These are phyloP conservation scores for Sylvilagus bachmani DNA, from an alignment of 2,113 vertebrate genomes.

Conservation along the genomic window DNA sequence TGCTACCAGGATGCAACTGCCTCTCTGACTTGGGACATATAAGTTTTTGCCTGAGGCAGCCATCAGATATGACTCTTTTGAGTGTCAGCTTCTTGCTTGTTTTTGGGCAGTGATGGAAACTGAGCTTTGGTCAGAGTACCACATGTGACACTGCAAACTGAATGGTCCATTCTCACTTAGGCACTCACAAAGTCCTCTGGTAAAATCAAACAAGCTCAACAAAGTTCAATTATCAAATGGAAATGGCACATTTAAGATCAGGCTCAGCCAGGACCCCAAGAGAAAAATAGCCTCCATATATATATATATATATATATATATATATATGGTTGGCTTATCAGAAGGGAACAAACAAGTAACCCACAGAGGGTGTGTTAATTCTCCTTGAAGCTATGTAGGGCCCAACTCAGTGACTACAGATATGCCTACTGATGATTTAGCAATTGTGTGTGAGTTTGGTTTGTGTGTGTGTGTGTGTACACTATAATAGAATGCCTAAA, in stretches of 20 bases:
- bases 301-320: not conserved
- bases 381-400: not conserved
- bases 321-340: not conserved
- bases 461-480: too few species aligned
- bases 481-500: too few species aligned
- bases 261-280: not conserved
- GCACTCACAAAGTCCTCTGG: not conserved
- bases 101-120: not conserved
- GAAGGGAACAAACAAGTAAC: not conserved
- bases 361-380: not conserved
- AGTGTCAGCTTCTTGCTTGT: not conserved
- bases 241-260: not conserved
- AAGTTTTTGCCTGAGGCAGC: not conserved
- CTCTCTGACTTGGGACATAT: not conserved
- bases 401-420: not conserved
- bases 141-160: not conserved
- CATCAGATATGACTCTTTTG: not conserved
- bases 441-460: too few species aligned
- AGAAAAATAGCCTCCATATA: not conserved
- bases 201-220: not conserved
- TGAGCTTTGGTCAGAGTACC: not conserved
- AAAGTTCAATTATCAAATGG: not conserved
- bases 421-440: not conserved
- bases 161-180: not conserved
- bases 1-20: not conserved